A percentile compares a stretch with the other conserved stretches of the same genome.
These are phyloP conservation scores for Lasioglossum zephyrum DNA, from an alignment of 2,888 invertebrate species.

Conservation along the genomic window DNA sequence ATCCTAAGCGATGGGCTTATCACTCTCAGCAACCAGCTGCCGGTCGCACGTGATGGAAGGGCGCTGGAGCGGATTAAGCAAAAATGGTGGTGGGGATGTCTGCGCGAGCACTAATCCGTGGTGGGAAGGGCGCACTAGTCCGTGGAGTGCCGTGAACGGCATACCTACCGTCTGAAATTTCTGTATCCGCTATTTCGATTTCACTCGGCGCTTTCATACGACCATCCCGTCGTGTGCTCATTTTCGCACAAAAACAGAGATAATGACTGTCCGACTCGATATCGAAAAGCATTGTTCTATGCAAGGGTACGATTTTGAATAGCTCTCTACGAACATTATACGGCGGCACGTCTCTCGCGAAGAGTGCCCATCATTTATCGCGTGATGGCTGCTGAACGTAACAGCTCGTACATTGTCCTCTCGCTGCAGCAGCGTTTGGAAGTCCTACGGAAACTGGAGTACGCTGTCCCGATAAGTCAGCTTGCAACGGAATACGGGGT, in stretches of 20 bases:
- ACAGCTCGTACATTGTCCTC: slow-evolving; percentile 9
- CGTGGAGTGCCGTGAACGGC: slow-evolving; percentile 16
- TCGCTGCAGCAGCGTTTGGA: slow-evolving; percentile 18
- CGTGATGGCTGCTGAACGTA: slow-evolving; percentile 11
- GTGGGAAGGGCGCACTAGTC: slow-evolving; percentile 23
- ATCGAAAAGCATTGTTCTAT: not conserved
- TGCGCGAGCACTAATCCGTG: slow-evolving; percentile 23
- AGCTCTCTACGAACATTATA: not conserved
- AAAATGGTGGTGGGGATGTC: slow-evolving; percentile 19
- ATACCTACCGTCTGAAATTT: slow-evolving; percentile 14
- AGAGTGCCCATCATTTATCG: slow-evolving; percentile 3
- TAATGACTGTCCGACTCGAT: not conserved
- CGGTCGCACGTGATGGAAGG: slow-evolving; percentile 18
- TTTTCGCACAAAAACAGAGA: not conserved
- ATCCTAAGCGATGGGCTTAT: slow-evolving; percentile 7
- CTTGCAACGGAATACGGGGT: not conserved
- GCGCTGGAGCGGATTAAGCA: slow-evolving; percentile 22
- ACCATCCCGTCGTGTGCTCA: slow-evolving; percentile 4
- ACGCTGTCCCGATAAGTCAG: not conserved
- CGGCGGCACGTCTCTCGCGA: not conserved
- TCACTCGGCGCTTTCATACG: not conserved
- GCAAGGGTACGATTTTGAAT: not conserved
- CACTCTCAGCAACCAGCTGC: slow-evolving; percentile 13
- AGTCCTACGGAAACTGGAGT: slow-evolving; percentile 4
- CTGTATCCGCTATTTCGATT: slow-evolving; percentile 7